Evolutionary conservation across 2,888 invertebrate genomes (phyloP).

Genomic region (Leucozona laternaria): DNA sequence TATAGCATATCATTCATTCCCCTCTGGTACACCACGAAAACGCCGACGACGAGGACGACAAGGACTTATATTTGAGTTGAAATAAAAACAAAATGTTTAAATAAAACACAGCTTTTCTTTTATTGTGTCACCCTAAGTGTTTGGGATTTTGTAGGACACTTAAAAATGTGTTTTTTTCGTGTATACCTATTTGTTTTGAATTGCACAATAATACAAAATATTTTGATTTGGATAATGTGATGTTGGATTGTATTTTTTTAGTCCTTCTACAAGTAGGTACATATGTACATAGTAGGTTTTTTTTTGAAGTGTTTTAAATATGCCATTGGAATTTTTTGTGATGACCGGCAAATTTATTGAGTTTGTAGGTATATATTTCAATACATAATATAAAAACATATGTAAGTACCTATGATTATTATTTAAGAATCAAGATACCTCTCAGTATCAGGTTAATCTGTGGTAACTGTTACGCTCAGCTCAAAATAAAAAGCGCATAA

Average conservation of each 20-base stretch:
- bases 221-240: slow-evolving; percentile 59
- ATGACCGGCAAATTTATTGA: slow-evolving; percentile 19
- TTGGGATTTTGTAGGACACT: slow-evolving; percentile 69
- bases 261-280: not conserved
- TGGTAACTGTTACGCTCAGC: no score
- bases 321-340: not conserved
- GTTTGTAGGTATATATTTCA: not conserved
- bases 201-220: slow-evolving; percentile 54
- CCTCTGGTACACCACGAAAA: slow-evolving; percentile 26
- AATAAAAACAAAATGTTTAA: slow-evolving; percentile 43
- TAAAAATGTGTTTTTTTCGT: slow-evolving; percentile 60
- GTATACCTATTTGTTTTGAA: slow-evolving; percentile 41
- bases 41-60: no score
- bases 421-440: no score
- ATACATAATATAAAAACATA: no score
- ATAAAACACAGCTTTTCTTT: slow-evolving; percentile 43
- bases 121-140: slow-evolving; percentile 72
- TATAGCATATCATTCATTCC: slow-evolving; percentile 21
- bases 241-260: slow-evolving; percentile 16
- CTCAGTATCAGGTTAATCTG: no score
- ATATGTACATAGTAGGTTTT: not conserved
- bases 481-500: no score
- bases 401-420: no score
- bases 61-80: slow-evolving; percentile 71
- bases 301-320: not conserved